A percentile compares a stretch with the other conserved stretches of the same genome.
Conservation (phyloP, 2,797 vertebrate species). For the Bradypus variegatus region DNA sequence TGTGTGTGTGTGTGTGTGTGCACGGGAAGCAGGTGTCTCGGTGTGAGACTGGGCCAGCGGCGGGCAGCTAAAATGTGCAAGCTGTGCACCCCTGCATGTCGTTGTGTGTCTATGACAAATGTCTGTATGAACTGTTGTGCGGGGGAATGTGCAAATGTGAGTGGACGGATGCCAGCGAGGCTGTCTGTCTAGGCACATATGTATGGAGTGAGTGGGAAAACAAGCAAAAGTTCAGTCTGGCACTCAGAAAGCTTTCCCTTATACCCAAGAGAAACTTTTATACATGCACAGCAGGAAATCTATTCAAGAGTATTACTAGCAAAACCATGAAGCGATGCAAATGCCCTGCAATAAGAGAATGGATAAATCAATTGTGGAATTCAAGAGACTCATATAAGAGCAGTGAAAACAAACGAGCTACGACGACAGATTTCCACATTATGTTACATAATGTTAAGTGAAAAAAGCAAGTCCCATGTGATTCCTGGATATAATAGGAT, state of each 20-base stretch:
- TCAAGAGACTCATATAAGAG: fast-evolving
- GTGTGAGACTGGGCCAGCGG: not conserved
- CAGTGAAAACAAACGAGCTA: not conserved
- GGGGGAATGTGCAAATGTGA: not conserved
- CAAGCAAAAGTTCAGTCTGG: no score
- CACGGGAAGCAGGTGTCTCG: not conserved
- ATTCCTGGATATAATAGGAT: not conserved
- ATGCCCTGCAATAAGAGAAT: not conserved
- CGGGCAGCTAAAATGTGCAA: not conserved
- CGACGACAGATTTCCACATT: fast-evolving
- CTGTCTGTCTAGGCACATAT: not conserved
- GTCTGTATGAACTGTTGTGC: not conserved
- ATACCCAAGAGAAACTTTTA: not conserved
- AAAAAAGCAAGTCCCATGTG: not conserved
- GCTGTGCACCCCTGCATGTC: not conserved
- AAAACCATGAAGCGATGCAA: not conserved
- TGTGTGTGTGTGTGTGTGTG: not conserved
- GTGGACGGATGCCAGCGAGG: not conserved
- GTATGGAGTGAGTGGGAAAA: not conserved
- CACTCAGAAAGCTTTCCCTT: not conserved
- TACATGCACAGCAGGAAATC: not conserved
- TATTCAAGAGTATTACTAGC: not conserved
- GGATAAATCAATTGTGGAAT: fast-evolving
- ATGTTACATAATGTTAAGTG: not conserved
- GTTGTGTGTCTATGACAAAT: not conserved